A percentile compares a stretch with the other conserved stretches of the same genome.
These are phyloP conservation scores for Eospalax fontanierii DNA, from an alignment of 2,797 vertebrate genomes.

Conservation along the genomic window DNA sequence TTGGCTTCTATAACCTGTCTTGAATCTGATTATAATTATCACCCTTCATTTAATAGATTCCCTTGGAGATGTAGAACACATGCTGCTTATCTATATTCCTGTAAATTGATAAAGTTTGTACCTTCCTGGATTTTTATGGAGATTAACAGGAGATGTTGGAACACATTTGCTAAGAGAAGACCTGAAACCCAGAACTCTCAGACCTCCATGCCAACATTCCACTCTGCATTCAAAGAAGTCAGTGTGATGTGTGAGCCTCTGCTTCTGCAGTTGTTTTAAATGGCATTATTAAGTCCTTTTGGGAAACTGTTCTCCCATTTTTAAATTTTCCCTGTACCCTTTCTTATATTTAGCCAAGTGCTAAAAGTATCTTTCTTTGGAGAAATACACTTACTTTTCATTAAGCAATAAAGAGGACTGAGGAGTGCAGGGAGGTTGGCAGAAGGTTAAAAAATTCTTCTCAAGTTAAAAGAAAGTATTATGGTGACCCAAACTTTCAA, in stretches of 20 bases:
- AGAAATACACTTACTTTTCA: constrained; percentile 67
- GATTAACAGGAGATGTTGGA: constrained; percentile 56
- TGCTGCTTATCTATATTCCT: constrained; percentile 51
- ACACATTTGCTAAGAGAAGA: constrained; percentile 10
- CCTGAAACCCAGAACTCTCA: constrained; percentile 35
- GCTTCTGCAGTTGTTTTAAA: constrained; percentile 73
- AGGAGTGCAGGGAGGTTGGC: neutral
- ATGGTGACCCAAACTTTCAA: neutral
- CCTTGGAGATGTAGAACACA: constrained; percentile 9
- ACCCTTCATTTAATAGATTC: constrained; percentile 61
- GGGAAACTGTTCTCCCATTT: constrained; percentile 63
- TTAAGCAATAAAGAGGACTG: constrained; percentile 53
- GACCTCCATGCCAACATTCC: constrained; percentile 33
- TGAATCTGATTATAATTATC: constrained; percentile 73
- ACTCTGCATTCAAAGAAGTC: constrained; percentile 57
- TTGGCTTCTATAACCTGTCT: constrained; percentile 51
- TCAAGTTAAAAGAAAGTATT: constrained; percentile 5
- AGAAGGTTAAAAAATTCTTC: neutral
- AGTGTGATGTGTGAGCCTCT: constrained; percentile 38
- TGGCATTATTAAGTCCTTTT: constrained; percentile 58
- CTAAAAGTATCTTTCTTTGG: constrained; percentile 54
- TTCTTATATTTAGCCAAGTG: constrained; percentile 74
- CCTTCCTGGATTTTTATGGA: constrained; percentile 24
- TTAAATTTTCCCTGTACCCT: constrained; percentile 38
- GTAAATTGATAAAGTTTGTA: constrained; percentile 64